phyloP scores from a whole-genome alignment of 2,888 invertebrate genomes.

The Drosophila subsilvestris region DNA sequence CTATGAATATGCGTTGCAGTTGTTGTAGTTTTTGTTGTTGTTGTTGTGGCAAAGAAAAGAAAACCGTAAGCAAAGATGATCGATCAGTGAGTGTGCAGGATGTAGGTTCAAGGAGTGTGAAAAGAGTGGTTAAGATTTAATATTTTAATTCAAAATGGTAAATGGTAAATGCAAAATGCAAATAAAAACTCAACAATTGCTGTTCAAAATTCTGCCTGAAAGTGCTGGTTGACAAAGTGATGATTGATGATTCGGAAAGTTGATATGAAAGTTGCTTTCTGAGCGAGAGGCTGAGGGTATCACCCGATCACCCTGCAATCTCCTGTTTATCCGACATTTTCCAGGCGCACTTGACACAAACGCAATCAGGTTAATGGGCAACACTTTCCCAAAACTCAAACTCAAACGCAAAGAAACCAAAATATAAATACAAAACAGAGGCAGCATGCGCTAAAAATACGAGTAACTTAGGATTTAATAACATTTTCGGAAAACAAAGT shows the following conservation, averaged over 20 bases:
- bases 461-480: slow-evolving; percentile 14
- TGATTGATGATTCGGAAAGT: slow-evolving; percentile 45
- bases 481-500: slow-evolving; percentile 17
- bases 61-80: slow-evolving; percentile 40
- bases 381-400: slow-evolving; percentile 25
- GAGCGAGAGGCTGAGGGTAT: neutral
- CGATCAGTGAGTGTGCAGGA: slow-evolving; percentile 27
- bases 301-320: neutral
- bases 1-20: slow-evolving; percentile 57
- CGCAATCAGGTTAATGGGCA: slow-evolving; percentile 33
- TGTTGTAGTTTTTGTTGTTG: neutral
- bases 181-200: slow-evolving; percentile 22
- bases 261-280: slow-evolving; percentile 34
- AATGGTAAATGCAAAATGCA: slow-evolving; percentile 16
- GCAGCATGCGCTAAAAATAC: slow-evolving; percentile 72
- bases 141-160: slow-evolving; percentile 7
- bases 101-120: neutral
- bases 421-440: slow-evolving; percentile 51
- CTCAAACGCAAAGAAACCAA: slow-evolving; percentile 17
- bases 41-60: slow-evolving; percentile 39
- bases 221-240: slow-evolving; percentile 15
- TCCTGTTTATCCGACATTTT: slow-evolving; percentile 10
- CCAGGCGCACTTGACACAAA: slow-evolving; percentile 35
- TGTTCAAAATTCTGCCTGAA: slow-evolving; percentile 12
- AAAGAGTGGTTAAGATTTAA: slow-evolving; percentile 6